Evolutionary conservation across 2,113 vertebrate species (phyloP).

Genomic region (Serinus canaria): DNA sequence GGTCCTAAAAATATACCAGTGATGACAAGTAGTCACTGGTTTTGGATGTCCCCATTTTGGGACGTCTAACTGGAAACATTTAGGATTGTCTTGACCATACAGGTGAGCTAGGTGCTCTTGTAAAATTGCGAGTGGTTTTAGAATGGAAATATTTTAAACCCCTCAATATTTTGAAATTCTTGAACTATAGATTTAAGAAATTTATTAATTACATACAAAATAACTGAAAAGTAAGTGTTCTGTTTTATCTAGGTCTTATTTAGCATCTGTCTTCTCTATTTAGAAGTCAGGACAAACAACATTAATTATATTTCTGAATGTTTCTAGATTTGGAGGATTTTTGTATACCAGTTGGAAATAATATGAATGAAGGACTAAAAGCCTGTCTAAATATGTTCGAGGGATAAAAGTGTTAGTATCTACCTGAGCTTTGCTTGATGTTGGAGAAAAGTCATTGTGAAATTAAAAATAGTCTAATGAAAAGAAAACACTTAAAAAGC

Average conservation of each 20-base stretch:
- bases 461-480: background rate
- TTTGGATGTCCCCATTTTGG: background rate
- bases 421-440: background rate
- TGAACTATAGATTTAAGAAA: background rate
- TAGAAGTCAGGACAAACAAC: background rate
- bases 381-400: background rate
- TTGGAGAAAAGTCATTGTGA: background rate
- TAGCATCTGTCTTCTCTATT: background rate
- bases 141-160: background rate
- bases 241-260: background rate
- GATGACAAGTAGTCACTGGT: background rate
- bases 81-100: background rate
- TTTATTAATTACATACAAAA: background rate
- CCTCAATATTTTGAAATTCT: background rate
- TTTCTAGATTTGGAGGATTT: background rate
- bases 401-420: background rate
- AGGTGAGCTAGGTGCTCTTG: background rate
- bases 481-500: background rate
- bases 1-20: background rate
- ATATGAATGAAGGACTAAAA: background rate
- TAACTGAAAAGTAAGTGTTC: background rate
- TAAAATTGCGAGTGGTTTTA: background rate
- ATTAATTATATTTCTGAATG: background rate
- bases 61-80: background rate
- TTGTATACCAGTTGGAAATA: background rate